Evolutionary conservation across 2,888 invertebrate genomes (phyloP).

Genomic region (Orthosia incerta): DNA sequence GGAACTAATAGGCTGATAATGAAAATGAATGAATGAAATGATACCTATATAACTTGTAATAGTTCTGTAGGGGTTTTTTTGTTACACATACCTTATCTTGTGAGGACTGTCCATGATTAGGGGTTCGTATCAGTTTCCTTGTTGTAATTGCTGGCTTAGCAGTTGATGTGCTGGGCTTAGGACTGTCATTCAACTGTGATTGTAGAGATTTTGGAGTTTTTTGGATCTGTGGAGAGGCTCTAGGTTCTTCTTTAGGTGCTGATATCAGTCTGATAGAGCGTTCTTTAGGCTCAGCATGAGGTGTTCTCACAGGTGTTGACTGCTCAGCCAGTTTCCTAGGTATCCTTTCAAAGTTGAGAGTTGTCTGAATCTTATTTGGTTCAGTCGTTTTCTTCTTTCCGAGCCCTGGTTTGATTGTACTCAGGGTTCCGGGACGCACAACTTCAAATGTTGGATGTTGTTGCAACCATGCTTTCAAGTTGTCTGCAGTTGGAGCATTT

Average conservation of each 20-base stretch:
- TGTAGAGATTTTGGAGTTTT: conserved; percentile 70
- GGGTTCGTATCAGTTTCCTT: conserved; percentile 76
- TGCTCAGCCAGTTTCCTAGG: conserved; percentile 79
- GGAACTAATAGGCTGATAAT: no score
- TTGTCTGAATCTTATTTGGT: conserved; percentile 85
- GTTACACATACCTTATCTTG: conserved; percentile 80
- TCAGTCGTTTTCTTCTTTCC: conserved; percentile 80
- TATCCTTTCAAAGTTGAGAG: conserved; percentile 86
- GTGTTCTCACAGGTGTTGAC: conserved; percentile 65
- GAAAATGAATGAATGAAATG: no score
- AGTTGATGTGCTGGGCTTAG: conserved; percentile 79
- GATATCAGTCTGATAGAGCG: conserved; percentile 68
- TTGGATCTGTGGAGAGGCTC: conserved; percentile 69
- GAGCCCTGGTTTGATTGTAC: conserved; percentile 84
- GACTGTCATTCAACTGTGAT: conserved; percentile 75
- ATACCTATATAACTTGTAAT: background rate
- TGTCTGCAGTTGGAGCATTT: conserved; percentile 95
- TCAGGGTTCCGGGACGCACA: conserved; percentile 92
- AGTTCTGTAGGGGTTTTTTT: no score
- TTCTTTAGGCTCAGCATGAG: conserved; percentile 73
- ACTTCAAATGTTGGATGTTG: conserved; percentile 97
- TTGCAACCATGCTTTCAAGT: conserved; percentile 95
- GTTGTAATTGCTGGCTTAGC: conserved; percentile 75
- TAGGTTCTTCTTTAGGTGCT: conserved; percentile 67
- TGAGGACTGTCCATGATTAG: conserved; percentile 75